phyloP scores from a whole-genome alignment of 2,888 invertebrate genomes.

The Cryptocheilus praepositus region DNA sequence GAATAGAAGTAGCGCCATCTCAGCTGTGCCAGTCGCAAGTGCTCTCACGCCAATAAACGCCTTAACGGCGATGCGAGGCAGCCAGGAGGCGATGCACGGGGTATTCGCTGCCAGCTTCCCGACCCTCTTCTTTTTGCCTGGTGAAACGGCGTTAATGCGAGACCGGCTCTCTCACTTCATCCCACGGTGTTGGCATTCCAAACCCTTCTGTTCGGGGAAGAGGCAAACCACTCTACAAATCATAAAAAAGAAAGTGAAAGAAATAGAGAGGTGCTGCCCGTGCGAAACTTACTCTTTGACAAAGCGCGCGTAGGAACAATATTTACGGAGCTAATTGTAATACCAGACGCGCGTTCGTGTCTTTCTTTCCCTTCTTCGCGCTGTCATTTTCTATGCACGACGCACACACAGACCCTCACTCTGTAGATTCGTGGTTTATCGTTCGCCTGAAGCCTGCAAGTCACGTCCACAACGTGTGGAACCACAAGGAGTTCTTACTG shows the following conservation, averaged over 20 bases:
- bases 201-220: slow-evolving; percentile 46
- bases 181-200: slow-evolving; percentile 40
- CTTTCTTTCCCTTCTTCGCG: not conserved
- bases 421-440: not conserved
- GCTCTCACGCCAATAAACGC: slow-evolving; percentile 46
- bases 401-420: too few relatives aligned
- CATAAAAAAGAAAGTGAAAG: slow-evolving; percentile 28
- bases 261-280: not conserved
- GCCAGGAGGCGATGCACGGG: slow-evolving; percentile 23
- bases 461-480: slow-evolving; percentile 30
- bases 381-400: too few relatives aligned
- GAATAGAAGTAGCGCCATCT: too few relatives aligned
- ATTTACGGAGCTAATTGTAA: slow-evolving; percentile 54
- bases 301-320: slow-evolving; percentile 22
- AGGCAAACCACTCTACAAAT: slow-evolving; percentile 14
- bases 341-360: slow-evolving; percentile 10
- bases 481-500: slow-evolving; percentile 10
- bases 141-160: slow-evolving; percentile 52
- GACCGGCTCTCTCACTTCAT: slow-evolving; percentile 31
- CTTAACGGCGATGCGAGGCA: slow-evolving; percentile 34
- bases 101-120: slow-evolving; percentile 3
- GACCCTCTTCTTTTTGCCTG: slow-evolving; percentile 36
- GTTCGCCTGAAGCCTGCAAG: slow-evolving; percentile 8
- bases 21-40: slow-evolving; percentile 11
- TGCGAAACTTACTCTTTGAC: not conserved